A percentile compares a stretch with the other conserved stretches of the same genome.
phyloP scores from a whole-genome alignment of 1,140 invertebrate species.

The Drosophila orosa region DNA sequence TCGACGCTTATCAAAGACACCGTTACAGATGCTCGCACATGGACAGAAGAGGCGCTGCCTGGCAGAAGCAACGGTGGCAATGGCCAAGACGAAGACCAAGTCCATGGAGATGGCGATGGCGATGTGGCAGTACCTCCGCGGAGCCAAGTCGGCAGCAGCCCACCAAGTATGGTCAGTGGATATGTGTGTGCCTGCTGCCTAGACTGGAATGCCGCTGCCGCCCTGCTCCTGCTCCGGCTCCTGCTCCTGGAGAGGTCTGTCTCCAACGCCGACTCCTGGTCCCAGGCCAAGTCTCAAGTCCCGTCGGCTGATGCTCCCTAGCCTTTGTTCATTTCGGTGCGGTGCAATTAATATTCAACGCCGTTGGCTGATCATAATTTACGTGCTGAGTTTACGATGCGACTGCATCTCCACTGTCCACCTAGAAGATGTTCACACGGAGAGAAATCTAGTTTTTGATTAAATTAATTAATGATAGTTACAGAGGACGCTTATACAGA shows the following conservation, averaged over 20 bases:
- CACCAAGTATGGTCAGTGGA: conserved; percentile 72
- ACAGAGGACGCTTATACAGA: background rate
- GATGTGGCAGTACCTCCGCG: conserved; percentile 18
- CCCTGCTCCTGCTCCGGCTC: background rate
- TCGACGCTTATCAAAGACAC: conserved; percentile 82
- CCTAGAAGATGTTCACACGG: background rate
- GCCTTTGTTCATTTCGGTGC: conserved; percentile 79
- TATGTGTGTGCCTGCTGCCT: conserved; percentile 55
- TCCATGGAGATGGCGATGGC: conserved; percentile 5
- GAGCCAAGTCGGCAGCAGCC: conserved; percentile 44
- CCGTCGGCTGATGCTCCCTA: conserved; percentile 50
- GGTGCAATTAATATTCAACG: conserved; percentile 84
- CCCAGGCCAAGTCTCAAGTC: conserved; percentile 12
- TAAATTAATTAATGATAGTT: conserved; percentile 1
- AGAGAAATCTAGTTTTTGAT: background rate
- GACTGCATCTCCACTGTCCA: conserved; percentile 38
- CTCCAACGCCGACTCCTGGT: conserved; percentile 7
- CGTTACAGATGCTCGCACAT: conserved; percentile 81
- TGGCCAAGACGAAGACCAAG: conserved; percentile 2
- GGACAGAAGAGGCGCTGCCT: conserved; percentile 29
- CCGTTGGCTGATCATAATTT: conserved; percentile 84
- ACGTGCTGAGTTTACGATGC: conserved; percentile 84
- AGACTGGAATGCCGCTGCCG: conserved; percentile 39
- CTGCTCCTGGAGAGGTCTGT: conserved; percentile 34
- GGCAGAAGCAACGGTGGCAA: conserved; percentile 12